A percentile compares a stretch with the other conserved stretches of the same genome.
These are phyloP conservation scores for Anniella stebbinsi DNA, from an alignment of 2,797 vertebrate species.

Conservation along the genomic window DNA sequence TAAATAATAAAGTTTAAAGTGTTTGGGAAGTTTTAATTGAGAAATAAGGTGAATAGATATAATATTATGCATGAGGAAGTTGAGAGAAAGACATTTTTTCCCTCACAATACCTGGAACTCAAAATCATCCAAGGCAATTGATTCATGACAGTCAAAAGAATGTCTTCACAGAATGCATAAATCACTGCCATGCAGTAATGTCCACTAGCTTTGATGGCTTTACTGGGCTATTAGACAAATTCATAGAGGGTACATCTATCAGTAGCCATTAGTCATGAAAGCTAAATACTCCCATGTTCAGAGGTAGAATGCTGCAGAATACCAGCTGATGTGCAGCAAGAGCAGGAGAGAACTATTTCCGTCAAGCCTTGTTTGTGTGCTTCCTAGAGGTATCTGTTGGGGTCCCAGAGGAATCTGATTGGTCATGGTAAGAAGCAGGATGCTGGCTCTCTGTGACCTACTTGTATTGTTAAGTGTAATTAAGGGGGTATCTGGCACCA, in stretches of 20 bases:
- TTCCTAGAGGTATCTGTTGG: background rate
- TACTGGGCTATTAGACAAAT: background rate
- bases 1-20: background rate
- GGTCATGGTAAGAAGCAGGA: background rate
- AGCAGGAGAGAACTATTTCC: background rate
- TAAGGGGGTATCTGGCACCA: background rate
- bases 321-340: background rate
- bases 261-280: background rate
- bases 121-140: background rate
- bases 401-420: background rate
- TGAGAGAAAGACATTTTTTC: background rate
- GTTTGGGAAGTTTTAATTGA: background rate
- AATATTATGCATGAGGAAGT: background rate
- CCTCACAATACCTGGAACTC: background rate
- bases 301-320: background rate
- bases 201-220: constrained; percentile 3
- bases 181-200: background rate
- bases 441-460: background rate
- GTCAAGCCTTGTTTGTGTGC: background rate
- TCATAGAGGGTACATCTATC: background rate
- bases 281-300: background rate
- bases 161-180: background rate
- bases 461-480: background rate
- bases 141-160: background rate
- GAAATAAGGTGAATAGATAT: background rate